Evolutionary conservation across 2,888 invertebrate species (phyloP).

Genomic region (Lathronympha strigana): DNA sequence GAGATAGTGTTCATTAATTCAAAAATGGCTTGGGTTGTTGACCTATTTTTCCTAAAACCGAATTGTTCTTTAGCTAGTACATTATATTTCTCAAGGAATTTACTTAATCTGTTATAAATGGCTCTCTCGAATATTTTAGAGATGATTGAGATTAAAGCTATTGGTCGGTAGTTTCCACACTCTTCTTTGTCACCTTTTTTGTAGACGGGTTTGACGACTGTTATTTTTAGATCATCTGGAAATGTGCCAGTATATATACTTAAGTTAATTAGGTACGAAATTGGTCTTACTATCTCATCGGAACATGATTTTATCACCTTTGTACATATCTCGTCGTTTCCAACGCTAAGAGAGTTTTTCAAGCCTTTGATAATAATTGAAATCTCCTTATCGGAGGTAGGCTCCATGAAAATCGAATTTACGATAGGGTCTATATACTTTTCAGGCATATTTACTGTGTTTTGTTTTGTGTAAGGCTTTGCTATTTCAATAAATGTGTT

Average conservation of each 20-base stretch:
- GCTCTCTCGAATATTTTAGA: slow-evolving; percentile 8
- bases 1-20: slow-evolving; percentile 1
- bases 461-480: not conserved
- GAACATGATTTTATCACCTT: not conserved
- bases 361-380: slow-evolving; percentile 1
- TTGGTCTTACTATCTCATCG: not conserved
- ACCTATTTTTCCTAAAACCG: slow-evolving; percentile 12
- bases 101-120: not conserved
- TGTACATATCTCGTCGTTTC: slow-evolving; percentile 8
- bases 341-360: not conserved
- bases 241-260: not conserved
- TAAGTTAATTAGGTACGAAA: slow-evolving; percentile 3
- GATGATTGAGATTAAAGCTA: slow-evolving; percentile 6
- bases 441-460: not conserved
- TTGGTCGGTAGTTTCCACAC: slow-evolving; percentile 1
- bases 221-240: slow-evolving; percentile 7
- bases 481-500: not conserved
- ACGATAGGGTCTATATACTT: not conserved
- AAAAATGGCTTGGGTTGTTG: not conserved
- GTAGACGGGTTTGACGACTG: not conserved
- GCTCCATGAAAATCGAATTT: not conserved
- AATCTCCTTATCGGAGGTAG: not conserved
- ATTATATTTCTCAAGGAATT: not conserved
- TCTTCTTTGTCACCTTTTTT: slow-evolving; percentile 15
- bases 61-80: not conserved